Conservation (phyloP, 2,888 invertebrate genomes). For the Drosophila nigricruria region DNA sequence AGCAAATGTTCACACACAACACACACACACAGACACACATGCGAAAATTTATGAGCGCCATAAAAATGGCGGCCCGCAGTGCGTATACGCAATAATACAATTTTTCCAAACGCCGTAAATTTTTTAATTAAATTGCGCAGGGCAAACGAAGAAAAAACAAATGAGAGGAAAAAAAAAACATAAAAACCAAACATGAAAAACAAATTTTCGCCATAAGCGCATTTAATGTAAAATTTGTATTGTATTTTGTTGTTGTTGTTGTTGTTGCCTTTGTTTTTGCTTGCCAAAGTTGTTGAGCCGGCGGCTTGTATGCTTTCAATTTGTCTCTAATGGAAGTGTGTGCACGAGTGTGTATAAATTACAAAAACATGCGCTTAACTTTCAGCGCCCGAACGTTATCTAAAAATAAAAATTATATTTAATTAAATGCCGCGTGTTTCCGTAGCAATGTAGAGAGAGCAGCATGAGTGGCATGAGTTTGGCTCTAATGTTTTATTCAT, state of each 20-base stretch:
- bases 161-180: slow-evolving; percentile 16
- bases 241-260: slow-evolving; percentile 2
- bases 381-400: slow-evolving; percentile 7
- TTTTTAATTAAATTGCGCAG: slow-evolving; percentile 72
- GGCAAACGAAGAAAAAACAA: slow-evolving; percentile 24
- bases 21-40: background rate
- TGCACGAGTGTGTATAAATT: slow-evolving; percentile 31
- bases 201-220: slow-evolving; percentile 42
- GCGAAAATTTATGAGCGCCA: slow-evolving; percentile 48
- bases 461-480: background rate
- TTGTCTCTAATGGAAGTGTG: slow-evolving; percentile 38
- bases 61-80: slow-evolving; percentile 57
- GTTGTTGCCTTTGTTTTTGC: slow-evolving; percentile 12
- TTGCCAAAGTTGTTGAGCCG: slow-evolving; percentile 35
- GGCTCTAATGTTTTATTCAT: slow-evolving; percentile 50
- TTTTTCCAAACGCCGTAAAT: slow-evolving; percentile 35
- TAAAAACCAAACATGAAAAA: slow-evolving; percentile 33
- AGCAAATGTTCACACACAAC: slow-evolving; percentile 12
- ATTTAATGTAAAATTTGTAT: slow-evolving; percentile 26
- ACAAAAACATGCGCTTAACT: slow-evolving; percentile 25
- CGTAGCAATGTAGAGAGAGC: background rate
- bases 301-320: slow-evolving; percentile 69
- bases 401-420: slow-evolving; percentile 42
- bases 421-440: slow-evolving; percentile 33
- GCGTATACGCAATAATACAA: slow-evolving; percentile 64